These are phyloP conservation scores for Halisarca cf. caerulea DNA, from an alignment of 37 sponge, comb jelly and placozoan genomes.

Conservation along the genomic window DNA sequence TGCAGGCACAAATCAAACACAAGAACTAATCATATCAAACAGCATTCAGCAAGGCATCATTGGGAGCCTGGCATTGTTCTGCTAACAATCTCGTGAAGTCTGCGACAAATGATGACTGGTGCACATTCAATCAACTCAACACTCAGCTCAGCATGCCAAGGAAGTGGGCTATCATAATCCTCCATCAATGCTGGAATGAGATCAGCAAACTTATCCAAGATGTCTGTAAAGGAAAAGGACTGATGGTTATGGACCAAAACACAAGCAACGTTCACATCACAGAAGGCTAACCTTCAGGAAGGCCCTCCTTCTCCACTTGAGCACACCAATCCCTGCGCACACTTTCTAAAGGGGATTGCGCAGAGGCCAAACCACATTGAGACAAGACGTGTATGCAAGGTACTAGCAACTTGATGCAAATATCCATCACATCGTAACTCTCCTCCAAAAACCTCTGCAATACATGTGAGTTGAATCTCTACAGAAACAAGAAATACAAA, in stretches of 20 bases:
- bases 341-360: neutral
- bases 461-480: neutral
- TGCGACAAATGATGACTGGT: neutral
- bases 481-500: too few relatives aligned
- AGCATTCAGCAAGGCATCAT: too few relatives aligned
- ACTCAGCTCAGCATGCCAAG: neutral
- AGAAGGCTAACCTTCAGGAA: slow-evolving; percentile 39
- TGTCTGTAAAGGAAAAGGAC: neutral
- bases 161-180: neutral
- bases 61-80: too few relatives aligned
- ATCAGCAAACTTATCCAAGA: neutral
- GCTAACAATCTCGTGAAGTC: too few relatives aligned
- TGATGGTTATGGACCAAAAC: too few relatives aligned
- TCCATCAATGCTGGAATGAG: neutral
- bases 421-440: neutral
- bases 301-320: slow-evolving; percentile 44
- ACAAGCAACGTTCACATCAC: too few relatives aligned
- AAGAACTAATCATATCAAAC: too few relatives aligned
- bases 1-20: too few relatives aligned
- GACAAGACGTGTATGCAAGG: neutral
- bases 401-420: slow-evolving; percentile 4
- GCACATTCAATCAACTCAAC: neutral
- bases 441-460: neutral
- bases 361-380: neutral
- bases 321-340: slow-evolving; percentile 68